A percentile compares a stretch with the other conserved stretches of the same genome.
Evolutionary conservation across 2,888 invertebrate species (phyloP).

Genomic region (Dryobota labecula): DNA sequence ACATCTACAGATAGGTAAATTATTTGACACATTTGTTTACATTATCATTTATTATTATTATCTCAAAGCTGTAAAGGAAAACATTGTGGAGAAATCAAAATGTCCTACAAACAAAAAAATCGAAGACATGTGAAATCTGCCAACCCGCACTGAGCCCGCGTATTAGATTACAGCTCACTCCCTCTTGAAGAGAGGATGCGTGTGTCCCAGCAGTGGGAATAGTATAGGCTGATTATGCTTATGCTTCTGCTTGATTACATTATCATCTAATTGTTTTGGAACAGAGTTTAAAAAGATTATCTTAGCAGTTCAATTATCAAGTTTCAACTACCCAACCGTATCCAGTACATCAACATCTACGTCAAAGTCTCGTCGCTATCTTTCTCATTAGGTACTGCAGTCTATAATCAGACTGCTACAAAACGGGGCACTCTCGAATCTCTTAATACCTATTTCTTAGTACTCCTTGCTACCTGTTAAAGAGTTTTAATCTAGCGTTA

Average conservation of each 20-base stretch:
- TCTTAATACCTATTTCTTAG: constrained; percentile 36
- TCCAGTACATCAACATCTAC: constrained; percentile 18
- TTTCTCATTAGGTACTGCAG: constrained; percentile 31
- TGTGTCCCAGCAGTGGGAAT: too few species aligned
- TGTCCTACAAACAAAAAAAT: too few species aligned
- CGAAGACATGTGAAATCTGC: too few species aligned
- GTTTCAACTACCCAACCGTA: too few species aligned
- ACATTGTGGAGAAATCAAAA: too few species aligned
- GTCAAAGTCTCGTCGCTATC: constrained; percentile 5
- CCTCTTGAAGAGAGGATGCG: too few species aligned
- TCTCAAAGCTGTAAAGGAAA: too few species aligned
- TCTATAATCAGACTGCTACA: constrained; percentile 38
- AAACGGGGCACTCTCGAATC: constrained; percentile 31
- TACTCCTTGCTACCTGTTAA: constrained; percentile 10
- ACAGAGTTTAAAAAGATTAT: not conserved
- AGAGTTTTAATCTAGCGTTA: constrained; percentile 23
- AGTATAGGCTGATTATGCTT: too few species aligned
- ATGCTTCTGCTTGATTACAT: too few species aligned
- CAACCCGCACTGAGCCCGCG: too few species aligned
- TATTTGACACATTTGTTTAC: not conserved
- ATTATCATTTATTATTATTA: too few species aligned
- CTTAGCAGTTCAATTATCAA: not conserved
- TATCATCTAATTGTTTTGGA: not conserved
- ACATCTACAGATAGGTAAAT: not conserved
- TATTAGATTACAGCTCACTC: too few species aligned